phyloP scores from a whole-genome alignment of 2,113 vertebrate species.

The Turdus rufiventris region DNA sequence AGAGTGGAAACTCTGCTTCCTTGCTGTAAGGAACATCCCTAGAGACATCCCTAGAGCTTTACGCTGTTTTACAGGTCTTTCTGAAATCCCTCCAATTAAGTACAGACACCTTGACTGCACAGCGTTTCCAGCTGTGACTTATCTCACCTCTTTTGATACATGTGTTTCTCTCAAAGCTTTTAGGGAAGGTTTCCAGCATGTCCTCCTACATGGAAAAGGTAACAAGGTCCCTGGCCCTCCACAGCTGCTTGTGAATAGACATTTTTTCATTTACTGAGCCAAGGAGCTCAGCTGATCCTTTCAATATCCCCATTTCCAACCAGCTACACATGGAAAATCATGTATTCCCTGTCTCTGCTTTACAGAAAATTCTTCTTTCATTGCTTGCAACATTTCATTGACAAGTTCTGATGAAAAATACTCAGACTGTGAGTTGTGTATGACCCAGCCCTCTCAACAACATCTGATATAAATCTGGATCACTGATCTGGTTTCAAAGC shows the following conservation, averaged over 20 bases:
- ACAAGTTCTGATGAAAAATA: background rate
- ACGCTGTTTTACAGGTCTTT: background rate
- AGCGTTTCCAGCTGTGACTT: accelerated
- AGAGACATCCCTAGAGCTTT: background rate
- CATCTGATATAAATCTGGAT: background rate
- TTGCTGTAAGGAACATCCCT: background rate
- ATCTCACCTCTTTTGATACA: background rate
- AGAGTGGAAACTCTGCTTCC: background rate
- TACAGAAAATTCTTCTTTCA: background rate
- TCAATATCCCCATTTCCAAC: background rate
- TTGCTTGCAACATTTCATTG: background rate
- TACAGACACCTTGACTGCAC: background rate
- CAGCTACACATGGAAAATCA: background rate
- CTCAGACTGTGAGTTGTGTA: background rate
- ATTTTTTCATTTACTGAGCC: background rate
- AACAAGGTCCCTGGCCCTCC: background rate
- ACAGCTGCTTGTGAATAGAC: background rate
- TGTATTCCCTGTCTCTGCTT: background rate
- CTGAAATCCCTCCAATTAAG: background rate
- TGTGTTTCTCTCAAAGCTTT: background rate
- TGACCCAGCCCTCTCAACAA: background rate
- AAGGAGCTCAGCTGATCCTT: background rate
- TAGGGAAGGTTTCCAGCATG: background rate
- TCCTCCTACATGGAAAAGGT: background rate
- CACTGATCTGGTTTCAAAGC: background rate